A percentile compares a stretch with the other conserved stretches of the same genome.
These are phyloP conservation scores for Albula glossodonta DNA, from an alignment of 2,113 vertebrate genomes.

Conservation along the genomic window DNA sequence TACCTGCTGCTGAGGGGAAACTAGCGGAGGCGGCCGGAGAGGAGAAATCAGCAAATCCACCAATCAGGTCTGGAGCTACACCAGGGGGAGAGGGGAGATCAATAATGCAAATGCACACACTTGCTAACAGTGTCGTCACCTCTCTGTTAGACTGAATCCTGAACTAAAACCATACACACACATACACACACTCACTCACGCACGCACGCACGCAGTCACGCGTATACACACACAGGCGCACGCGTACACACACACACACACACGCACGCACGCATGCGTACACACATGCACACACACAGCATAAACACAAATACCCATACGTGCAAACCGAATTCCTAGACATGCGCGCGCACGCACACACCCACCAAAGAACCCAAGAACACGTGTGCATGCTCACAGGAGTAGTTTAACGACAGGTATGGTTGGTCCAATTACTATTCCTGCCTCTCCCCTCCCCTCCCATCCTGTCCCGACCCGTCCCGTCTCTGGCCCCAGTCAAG, in stretches of 20 bases:
- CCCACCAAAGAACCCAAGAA: not conserved
- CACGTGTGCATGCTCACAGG: not conserved
- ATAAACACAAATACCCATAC: too few species aligned
- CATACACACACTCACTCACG: not conserved
- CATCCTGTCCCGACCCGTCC: not conserved
- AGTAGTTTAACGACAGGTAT: not conserved
- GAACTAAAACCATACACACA: slow-evolving; percentile 23
- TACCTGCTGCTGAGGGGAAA: slow-evolving; percentile 79
- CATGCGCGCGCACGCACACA: not conserved
- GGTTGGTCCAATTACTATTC: not conserved
- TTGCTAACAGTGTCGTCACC: too few species aligned
- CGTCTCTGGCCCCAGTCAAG: not conserved
- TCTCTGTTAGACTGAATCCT: too few species aligned
- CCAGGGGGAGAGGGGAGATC: slow-evolving; percentile 48
- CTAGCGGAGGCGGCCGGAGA: slow-evolving; percentile 74
- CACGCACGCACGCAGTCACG: too few species aligned
- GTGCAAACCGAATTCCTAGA: too few species aligned
- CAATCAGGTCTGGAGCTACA: slow-evolving; percentile 77
- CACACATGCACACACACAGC: too few species aligned
- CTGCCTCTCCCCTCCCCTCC: too few species aligned
- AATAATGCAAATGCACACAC: not conserved
- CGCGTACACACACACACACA: too few species aligned
- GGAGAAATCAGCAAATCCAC: slow-evolving; percentile 92
- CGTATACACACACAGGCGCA: too few species aligned
- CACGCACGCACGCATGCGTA: too few species aligned